Conservation (phyloP, 2,888 invertebrate species). For the Tetragonula carbonaria region DNA sequence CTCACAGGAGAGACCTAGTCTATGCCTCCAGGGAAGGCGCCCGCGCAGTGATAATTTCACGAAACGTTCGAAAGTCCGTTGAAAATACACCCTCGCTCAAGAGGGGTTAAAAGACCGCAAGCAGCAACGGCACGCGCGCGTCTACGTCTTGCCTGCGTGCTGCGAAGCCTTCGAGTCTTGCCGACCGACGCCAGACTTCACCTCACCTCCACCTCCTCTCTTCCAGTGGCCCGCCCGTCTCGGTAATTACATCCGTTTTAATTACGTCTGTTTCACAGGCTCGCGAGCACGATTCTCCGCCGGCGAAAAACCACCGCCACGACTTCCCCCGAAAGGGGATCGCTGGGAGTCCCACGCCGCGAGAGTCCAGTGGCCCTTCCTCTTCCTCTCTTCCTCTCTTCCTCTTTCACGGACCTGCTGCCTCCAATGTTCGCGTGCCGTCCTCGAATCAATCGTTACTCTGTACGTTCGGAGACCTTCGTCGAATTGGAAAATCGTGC, state of each 20-base stretch:
- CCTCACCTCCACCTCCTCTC: neutral
- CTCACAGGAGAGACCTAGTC: neutral
- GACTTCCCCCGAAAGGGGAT: constrained; percentile 6
- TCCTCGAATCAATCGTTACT: no score
- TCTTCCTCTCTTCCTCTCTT: no score
- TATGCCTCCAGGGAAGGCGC: neutral
- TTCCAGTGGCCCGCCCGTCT: constrained; percentile 7
- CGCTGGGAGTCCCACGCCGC: neutral
- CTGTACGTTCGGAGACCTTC: no score
- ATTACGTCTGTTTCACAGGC: constrained; percentile 66
- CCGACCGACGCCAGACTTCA: neutral
- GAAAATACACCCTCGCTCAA: constrained; percentile 38
- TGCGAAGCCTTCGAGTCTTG: neutral
- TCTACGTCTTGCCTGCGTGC: neutral
- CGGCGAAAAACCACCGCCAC: constrained; percentile 5
- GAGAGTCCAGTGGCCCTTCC: neutral
- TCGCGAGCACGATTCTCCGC: constrained; percentile 25
- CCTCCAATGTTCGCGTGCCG: no score
- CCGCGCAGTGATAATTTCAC: constrained; percentile 8
- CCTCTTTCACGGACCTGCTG: neutral
- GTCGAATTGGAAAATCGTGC: no score
- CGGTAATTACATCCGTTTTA: constrained; percentile 71
- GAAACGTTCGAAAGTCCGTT: constrained; percentile 2
- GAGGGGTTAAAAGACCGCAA: constrained; percentile 38
- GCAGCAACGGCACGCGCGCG: constrained; percentile 8